Evolutionary conservation across 2,888 invertebrate species (phyloP).

Genomic region (Chalcis sispes): DNA sequence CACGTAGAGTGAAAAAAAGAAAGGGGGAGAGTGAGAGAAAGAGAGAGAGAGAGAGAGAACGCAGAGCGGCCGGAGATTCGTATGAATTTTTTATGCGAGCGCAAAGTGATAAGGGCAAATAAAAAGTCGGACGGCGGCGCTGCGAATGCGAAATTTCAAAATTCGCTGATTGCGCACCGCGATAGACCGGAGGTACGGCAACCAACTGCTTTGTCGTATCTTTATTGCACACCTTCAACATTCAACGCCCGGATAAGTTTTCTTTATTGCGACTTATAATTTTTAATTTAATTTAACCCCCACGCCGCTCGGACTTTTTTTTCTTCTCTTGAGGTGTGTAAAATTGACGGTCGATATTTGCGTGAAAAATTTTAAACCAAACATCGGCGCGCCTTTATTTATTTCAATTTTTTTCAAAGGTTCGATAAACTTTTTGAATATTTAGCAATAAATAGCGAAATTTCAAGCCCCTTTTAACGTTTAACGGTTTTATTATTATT

Average conservation of each 20-base stretch:
- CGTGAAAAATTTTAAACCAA: no score
- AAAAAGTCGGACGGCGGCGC: constrained; percentile 36
- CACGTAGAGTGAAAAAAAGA: not conserved
- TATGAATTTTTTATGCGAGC: constrained; percentile 49
- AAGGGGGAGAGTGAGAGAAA: not conserved
- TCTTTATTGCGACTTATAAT: constrained; percentile 21
- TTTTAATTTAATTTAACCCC: constrained; percentile 28
- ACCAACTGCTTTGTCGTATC: not conserved
- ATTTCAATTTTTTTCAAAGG: no score
- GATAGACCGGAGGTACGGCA: not conserved
- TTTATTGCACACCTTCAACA: constrained; percentile 3
- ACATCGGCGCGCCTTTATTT: no score
- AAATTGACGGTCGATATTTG: no score
- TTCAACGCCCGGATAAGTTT: not conserved
- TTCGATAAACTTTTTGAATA: no score
- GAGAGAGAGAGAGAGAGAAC: constrained; percentile 1
- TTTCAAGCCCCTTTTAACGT: no score
- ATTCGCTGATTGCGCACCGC: constrained; percentile 45
- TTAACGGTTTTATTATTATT: no score
- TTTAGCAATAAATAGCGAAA: no score
- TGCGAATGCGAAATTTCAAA: constrained; percentile 47
- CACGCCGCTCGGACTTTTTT: not conserved
- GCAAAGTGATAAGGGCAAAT: constrained; percentile 48
- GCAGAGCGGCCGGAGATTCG: constrained; percentile 21
- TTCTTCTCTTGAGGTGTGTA: constrained; percentile 6